These are phyloP conservation scores for Cryptoblepharus egeriae DNA, from an alignment of 2,797 vertebrate genomes.

Conservation along the genomic window DNA sequence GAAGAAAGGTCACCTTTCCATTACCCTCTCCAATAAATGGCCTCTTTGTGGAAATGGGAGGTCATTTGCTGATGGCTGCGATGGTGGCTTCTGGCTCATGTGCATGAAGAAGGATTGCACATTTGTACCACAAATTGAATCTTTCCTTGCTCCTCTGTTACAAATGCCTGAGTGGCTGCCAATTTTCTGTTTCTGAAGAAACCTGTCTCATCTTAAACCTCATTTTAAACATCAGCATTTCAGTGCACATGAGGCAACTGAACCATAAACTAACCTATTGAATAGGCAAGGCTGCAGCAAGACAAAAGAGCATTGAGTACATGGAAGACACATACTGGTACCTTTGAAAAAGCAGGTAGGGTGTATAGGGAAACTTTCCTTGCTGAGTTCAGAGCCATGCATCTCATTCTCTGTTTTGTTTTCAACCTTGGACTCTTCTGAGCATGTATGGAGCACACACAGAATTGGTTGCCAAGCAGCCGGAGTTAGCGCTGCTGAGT, in stretches of 20 bases:
- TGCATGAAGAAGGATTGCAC: background rate
- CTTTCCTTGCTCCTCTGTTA: constrained; percentile 42
- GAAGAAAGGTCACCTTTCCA: constrained; percentile 10
- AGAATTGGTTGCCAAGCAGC: constrained; percentile 58
- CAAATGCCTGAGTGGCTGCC: constrained; percentile 55
- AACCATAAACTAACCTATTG: background rate
- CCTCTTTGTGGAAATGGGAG: background rate
- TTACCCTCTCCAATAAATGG: background rate
- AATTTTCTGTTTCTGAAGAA: constrained; percentile 23
- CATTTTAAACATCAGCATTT: constrained; percentile 15
- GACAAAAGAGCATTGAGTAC: background rate
- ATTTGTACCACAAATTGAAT: background rate
- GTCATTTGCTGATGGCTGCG: background rate
- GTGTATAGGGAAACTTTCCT: constrained; percentile 4
- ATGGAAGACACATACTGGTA: background rate
- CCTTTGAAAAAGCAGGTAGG: background rate
- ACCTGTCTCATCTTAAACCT: constrained; percentile 9
- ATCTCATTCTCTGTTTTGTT: background rate
- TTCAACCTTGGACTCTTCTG: background rate
- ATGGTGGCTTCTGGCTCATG: background rate
- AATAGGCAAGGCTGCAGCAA: background rate
- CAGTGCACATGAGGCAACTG: background rate
- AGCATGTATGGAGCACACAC: constrained; percentile 21
- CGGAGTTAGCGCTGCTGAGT: constrained; percentile 32
- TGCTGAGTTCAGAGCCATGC: constrained; percentile 12